Percentiles rank a stretch among this genome's conserved stretches.
Conservation (phyloP, 2,797 vertebrate species). For the Tinamus major region DNA sequence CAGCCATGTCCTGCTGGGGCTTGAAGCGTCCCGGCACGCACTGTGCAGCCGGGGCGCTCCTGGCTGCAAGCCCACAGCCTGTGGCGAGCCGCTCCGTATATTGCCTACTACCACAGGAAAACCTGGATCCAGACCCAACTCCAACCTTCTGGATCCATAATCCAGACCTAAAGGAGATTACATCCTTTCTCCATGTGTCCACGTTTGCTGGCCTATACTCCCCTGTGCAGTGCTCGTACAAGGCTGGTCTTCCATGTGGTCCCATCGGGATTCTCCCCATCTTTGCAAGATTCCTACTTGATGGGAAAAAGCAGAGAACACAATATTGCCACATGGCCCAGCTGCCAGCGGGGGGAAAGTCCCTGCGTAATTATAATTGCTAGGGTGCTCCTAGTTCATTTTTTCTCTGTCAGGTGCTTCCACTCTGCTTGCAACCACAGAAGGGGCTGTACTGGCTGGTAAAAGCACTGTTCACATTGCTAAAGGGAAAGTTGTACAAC, state of each 20-base stretch:
- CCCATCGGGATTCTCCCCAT: fast-evolving
- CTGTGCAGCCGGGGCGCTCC: too few relatives aligned
- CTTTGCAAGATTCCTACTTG: not conserved
- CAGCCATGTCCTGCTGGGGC: not conserved
- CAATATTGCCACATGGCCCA: constrained; percentile 7
- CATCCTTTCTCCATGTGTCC: not conserved
- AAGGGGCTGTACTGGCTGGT: not conserved
- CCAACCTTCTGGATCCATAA: not conserved
- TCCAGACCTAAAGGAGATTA: not conserved
- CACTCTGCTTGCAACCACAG: not conserved
- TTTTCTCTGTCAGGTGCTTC: constrained; percentile 49
- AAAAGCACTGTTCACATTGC: not conserved
- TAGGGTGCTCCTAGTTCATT: not conserved
- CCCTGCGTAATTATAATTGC: constrained; percentile 29
- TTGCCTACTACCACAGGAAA: not conserved
- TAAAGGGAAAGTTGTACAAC: constrained; percentile 3
- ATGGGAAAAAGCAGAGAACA: constrained; percentile 1
- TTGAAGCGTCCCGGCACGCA: too few relatives aligned
- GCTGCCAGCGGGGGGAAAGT: constrained; percentile 34
- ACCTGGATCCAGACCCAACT: not conserved
- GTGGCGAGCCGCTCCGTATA: not conserved
- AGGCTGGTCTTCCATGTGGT: fast-evolving
- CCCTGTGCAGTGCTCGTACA: not conserved
- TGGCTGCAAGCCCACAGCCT: too few relatives aligned
- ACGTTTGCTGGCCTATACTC: fast-evolving